phyloP scores from a whole-genome alignment of 1,140 invertebrate genomes.

The Babylonia areolata region DNA sequence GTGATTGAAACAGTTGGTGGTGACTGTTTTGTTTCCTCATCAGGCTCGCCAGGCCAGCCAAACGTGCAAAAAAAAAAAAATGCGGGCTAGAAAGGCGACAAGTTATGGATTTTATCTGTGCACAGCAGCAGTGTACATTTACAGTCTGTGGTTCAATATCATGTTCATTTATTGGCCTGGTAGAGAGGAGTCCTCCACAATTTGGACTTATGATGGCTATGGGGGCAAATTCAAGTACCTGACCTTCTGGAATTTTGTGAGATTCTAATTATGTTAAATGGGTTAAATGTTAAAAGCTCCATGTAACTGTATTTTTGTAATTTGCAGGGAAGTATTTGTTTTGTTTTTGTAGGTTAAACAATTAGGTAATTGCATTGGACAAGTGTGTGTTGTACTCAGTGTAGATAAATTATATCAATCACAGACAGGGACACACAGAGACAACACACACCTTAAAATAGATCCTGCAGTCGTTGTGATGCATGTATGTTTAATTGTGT shows the following conservation, averaged over 20 bases:
- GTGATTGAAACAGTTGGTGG: neutral
- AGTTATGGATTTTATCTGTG: neutral
- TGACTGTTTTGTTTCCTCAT: neutral
- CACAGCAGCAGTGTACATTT: neutral
- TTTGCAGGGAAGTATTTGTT: no score
- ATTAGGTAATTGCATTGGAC: no score
- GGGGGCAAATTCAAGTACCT: conserved; percentile 92
- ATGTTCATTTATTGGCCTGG: neutral
- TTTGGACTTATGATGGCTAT: conserved; percentile 49
- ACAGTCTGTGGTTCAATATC: neutral
- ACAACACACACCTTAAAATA: no score
- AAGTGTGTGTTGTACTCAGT: no score
- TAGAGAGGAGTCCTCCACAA: neutral
- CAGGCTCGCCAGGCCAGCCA: no score
- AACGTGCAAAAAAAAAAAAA: neutral
- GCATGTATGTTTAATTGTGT: no score
- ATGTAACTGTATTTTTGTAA: no score
- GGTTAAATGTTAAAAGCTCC: no score
- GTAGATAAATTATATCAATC: no score
- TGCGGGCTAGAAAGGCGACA: neutral
- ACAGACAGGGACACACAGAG: no score
- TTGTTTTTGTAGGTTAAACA: no score
- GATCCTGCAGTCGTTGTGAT: no score
- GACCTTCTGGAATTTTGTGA: conserved; percentile 90
- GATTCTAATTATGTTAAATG: conserved; percentile 69